Evolutionary conservation across 2,113 vertebrate genomes (phyloP).

Genomic region (Aptenodytes patagonicus): DNA sequence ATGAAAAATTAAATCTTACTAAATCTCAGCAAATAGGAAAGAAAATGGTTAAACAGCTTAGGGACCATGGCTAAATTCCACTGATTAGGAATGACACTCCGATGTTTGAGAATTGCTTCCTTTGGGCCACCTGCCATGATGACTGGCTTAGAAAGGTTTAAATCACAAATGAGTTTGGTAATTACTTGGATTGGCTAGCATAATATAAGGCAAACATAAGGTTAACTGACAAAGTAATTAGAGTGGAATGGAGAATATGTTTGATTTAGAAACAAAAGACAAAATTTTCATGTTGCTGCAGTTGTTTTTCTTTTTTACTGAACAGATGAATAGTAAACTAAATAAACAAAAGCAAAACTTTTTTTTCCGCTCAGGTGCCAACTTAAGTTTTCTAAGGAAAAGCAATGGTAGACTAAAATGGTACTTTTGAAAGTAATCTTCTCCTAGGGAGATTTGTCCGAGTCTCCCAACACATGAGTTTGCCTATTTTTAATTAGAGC

Average conservation of each 20-base stretch:
- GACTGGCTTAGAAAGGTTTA: slow-evolving; percentile 28
- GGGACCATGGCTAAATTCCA: background rate
- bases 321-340: background rate
- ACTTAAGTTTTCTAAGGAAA: background rate
- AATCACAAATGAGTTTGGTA: slow-evolving; percentile 7
- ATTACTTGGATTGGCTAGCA: slow-evolving; percentile 13
- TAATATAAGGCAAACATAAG: background rate
- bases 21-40: slow-evolving; percentile 11
- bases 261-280: background rate
- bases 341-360: background rate
- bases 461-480: background rate
- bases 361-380: background rate
- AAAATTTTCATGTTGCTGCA: background rate
- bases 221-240: background rate
- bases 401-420: background rate
- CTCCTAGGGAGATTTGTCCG: background rate
- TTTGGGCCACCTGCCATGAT: slow-evolving; percentile 3
- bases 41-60: slow-evolving; percentile 28
- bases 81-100: background rate
- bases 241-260: background rate
- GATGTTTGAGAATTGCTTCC: slow-evolving; percentile 28
- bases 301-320: background rate
- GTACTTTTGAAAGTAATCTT: background rate
- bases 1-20: background rate
- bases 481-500: background rate